Base-by-base conservation (phyloP, 1,140 invertebrate genomes). In the Macrocentrus cingulum region DNA sequence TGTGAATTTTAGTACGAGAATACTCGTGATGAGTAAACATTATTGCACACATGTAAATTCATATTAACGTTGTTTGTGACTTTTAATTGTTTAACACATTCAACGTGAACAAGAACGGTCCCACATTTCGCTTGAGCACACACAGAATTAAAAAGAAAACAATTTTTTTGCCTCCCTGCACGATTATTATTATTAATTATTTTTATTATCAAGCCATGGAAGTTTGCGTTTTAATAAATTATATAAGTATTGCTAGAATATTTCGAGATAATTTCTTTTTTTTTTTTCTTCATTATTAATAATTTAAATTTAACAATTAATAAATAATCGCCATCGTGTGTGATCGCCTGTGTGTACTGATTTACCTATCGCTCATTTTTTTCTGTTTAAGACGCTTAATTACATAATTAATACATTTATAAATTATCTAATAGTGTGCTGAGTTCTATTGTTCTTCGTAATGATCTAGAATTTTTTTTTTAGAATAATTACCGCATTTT, bases 1-100 rank as follows among this genome's bases (percentile, higher is more conserved):
- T 29, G 22, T 29, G 22, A 20, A 53, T 37, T 53, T 53, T 53
- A 19, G 34, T 42, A 39, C 16, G 15, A 39, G 36, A 22, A 41
- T 41, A 41, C 50, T 23, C 37, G 50, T 53, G 23, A 39, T 19
- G 19, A 41, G 18, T 46, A 1, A n/a, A 22, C 9, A 9, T 13
- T 22, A 25, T 29, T 25, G 20, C 19, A 20, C 44, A 46, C 11
- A 19, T 23, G 44, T 25, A 44, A 44, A 13, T 23, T 46, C 44
- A n/a, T n/a, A 23, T 46, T 6, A 16, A 50, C 25, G 23, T 50
- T 19, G 13, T 18, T 45, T 45, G 4, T 45, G 2, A 48, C n/a
- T 29, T 48, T 13, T 39, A 5, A n/a, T 39, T 39, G 8, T 39
- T 13, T 39, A 25, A 48, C 22, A 49, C 22, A 8, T 46, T 49